Conservation (phyloP, 2,888 invertebrate species). For the Heliconius aoede region DNA sequence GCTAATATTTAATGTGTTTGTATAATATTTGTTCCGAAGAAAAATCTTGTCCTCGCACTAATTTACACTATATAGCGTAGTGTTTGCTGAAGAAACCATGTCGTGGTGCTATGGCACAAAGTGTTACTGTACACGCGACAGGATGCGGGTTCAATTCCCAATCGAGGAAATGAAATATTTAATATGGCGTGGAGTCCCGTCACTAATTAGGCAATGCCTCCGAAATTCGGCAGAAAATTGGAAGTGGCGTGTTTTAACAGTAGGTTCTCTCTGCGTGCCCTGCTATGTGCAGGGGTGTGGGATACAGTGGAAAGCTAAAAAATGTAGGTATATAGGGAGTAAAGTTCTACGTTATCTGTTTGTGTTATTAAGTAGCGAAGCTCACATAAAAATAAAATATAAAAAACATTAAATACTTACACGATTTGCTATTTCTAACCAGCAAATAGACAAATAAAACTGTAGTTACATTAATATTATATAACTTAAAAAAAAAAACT, state of each 20-base stretch:
- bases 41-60: conserved; percentile 35
- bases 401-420: neutral
- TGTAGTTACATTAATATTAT: conserved; percentile 15
- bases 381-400: neutral
- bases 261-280: too few relatives aligned
- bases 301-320: too few relatives aligned
- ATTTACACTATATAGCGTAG: conserved; percentile 30
- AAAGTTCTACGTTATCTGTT: neutral
- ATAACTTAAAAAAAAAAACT: neutral
- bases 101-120: too few relatives aligned
- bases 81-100: neutral
- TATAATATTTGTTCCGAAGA: conserved; percentile 38
- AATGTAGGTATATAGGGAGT: neutral
- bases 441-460: conserved; percentile 10
- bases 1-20: conserved; percentile 37
- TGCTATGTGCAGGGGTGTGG: too few relatives aligned
- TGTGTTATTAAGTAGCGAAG: neutral
- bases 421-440: neutral
- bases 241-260: too few relatives aligned
- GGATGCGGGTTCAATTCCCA: too few relatives aligned
- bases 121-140: too few relatives aligned
- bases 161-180: too few relatives aligned
- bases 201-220: too few relatives aligned
- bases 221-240: too few relatives aligned
- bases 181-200: too few relatives aligned